These are phyloP conservation scores for Chironomus tepperi DNA, from an alignment of 1,140 invertebrate genomes.

Conservation along the genomic window DNA sequence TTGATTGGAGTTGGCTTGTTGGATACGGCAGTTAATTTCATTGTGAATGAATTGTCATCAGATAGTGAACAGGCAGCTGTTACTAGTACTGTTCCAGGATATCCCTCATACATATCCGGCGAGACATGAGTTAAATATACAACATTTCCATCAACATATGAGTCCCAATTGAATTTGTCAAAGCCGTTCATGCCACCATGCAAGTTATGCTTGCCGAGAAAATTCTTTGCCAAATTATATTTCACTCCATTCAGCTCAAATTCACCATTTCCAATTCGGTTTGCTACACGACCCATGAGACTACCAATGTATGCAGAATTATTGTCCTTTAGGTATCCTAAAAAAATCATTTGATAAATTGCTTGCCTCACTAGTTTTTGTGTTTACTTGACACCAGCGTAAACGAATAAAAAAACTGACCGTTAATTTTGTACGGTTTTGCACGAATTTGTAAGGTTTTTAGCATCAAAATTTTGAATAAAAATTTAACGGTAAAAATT, in stretches of 20 bases:
- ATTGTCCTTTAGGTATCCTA: constrained; percentile 50
- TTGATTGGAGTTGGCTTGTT: constrained; percentile 78
- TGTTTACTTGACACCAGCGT: too few relatives aligned
- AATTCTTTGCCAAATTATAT: constrained; percentile 64
- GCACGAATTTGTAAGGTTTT: too few relatives aligned
- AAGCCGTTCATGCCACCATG: constrained; percentile 85
- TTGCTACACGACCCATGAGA: constrained; percentile 79
- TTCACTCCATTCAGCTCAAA: constrained; percentile 59
- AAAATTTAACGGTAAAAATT: too few relatives aligned
- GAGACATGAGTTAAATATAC: constrained; percentile 62
- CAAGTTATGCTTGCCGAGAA: constrained; percentile 57
- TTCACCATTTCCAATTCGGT: constrained; percentile 63
- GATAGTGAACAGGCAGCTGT: constrained; percentile 63
- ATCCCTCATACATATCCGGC: constrained; percentile 77
- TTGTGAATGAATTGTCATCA: constrained; percentile 57
- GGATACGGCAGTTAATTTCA: constrained; percentile 63
- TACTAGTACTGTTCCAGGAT: constrained; percentile 64
- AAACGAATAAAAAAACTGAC: too few relatives aligned
- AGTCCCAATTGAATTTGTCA: constrained; percentile 62
- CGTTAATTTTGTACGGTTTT: too few relatives aligned
- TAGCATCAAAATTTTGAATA: too few relatives aligned
- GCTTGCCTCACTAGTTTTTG: too few relatives aligned
- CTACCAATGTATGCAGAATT: constrained; percentile 76
- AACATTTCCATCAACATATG: constrained; percentile 40
- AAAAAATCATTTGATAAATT: not conserved